Evolutionary conservation across 2,888 invertebrate species (phyloP).

Genomic region (Melolontha melolontha): DNA sequence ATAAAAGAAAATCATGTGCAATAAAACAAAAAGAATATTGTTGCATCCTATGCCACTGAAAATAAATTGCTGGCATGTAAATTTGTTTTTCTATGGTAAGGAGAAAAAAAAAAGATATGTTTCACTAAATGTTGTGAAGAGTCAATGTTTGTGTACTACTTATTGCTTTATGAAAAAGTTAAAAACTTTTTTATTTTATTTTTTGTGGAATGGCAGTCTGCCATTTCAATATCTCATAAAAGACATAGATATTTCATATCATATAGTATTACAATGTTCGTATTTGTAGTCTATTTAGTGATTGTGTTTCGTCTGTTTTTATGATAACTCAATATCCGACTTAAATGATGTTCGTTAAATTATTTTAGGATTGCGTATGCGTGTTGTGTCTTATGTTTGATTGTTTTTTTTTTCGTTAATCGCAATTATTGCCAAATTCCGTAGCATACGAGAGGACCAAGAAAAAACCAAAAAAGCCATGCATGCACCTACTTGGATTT

Average conservation of each 20-base stretch:
- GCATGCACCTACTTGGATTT: slow-evolving; percentile 39
- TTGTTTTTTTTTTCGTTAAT: not conserved
- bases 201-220: slow-evolving; percentile 42
- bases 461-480: slow-evolving; percentile 10
- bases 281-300: slow-evolving; percentile 54
- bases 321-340: slow-evolving; percentile 33
- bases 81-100: slow-evolving; percentile 32
- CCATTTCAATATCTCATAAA: slow-evolving; percentile 54
- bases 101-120: slow-evolving; percentile 29
- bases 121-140: slow-evolving; percentile 43
- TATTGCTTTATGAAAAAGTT: slow-evolving; percentile 38
- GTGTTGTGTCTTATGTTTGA: not conserved
- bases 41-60: slow-evolving; percentile 30
- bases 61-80: slow-evolving; percentile 34
- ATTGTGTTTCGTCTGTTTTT: slow-evolving; percentile 47
- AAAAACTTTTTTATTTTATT: slow-evolving; percentile 18
- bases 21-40: slow-evolving; percentile 42
- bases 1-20: slow-evolving; percentile 50
- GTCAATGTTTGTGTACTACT: slow-evolving; percentile 43
- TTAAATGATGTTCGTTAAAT: slow-evolving; percentile 3
- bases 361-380: slow-evolving; percentile 26
- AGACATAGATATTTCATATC: slow-evolving; percentile 65
- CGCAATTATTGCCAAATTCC: slow-evolving; percentile 19
- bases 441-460: slow-evolving; percentile 48
- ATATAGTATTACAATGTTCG: slow-evolving; percentile 63